Evolutionary conservation across 2,797 vertebrate genomes (phyloP).

Genomic region (Sarcoramphus papa): DNA sequence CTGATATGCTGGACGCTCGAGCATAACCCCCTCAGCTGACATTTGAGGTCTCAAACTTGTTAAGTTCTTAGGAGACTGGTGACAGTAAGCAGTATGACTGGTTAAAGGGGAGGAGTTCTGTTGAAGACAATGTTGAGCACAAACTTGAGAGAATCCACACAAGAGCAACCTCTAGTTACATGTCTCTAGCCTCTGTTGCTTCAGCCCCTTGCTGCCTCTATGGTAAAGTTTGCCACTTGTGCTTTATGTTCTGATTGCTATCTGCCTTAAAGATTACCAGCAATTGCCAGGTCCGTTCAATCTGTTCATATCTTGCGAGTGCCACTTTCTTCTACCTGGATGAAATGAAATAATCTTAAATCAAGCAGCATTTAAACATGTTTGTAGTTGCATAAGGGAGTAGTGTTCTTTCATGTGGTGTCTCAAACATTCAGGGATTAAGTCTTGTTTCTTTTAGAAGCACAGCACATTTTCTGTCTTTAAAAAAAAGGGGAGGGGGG

Average conservation of each 20-base stretch:
- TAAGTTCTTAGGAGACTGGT: background rate
- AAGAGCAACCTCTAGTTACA: background rate
- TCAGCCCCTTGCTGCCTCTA: background rate
- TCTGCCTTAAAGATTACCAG: background rate
- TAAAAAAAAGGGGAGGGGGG: rapidly evolving
- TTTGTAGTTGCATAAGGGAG: background rate
- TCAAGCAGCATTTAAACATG: background rate
- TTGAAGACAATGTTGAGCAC: background rate
- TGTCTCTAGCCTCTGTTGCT: background rate
- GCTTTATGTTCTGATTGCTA: background rate
- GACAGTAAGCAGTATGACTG: background rate
- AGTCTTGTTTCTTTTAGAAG: background rate
- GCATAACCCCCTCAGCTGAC: background rate
- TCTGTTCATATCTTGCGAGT: background rate
- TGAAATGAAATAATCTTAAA: background rate
- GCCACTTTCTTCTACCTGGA: background rate
- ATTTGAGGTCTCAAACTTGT: background rate
- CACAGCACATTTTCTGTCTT: background rate
- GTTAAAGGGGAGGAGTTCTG: background rate
- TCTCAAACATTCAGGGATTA: background rate
- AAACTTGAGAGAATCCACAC: background rate
- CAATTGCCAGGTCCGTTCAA: background rate
- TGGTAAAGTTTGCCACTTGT: background rate
- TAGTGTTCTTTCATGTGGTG: background rate
- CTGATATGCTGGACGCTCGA: background rate